Base-by-base conservation (phyloP, 2,888 invertebrate genomes). In the Oscheius onirici region DNA sequence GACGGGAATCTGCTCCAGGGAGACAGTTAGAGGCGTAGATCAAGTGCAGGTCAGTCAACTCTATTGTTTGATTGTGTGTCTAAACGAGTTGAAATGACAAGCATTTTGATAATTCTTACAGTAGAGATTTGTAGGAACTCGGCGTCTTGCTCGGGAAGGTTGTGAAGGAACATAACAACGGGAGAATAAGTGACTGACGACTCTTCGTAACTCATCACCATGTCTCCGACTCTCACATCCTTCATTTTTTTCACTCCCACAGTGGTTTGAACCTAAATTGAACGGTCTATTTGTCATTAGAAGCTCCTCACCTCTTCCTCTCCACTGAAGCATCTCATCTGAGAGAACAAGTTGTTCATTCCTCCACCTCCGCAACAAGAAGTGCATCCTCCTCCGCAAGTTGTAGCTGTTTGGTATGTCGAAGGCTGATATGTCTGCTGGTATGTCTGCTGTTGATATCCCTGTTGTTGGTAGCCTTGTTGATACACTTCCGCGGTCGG, bases 81-180 rank as follows among this genome's bases (percentile, higher is more conserved):
- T 28, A 46, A 15, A 61, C 10, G 22, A 26, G 15, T n/a, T 24
- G n/a, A 55, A 55, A 26, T 26, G n/a, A 24, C 8, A 34, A 26
- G 17, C 3, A 26, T 5, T 8, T 24, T n/a, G 24, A 28, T 24
- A 8, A 34, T 6, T 34, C 70, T 65, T 3, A 76, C 77, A 26
- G 84, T 83, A 43, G 69, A 72, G 41, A 86, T 75, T 13, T 75
- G 57, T 65, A 74, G 75, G 80, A 83, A 86, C 41, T 75, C 71
- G 41, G 85, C 86, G 6, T 65, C 43, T 69, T 84, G 79, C 3
- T 81, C 72, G 1, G 76, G 76, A 11, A 81, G 71, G 46, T 80
- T 76, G 68, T 86, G 86, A 34, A 86, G 72, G 72, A 86, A 86
- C 85, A 85, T 86, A 34, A 86, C 75, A 46, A 86, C 73, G 26